Percentiles rank a stretch among this genome's conserved stretches.
phyloP scores from a whole-genome alignment of 2,888 invertebrate species.

The Thysanoteuthis rhombus region DNA sequence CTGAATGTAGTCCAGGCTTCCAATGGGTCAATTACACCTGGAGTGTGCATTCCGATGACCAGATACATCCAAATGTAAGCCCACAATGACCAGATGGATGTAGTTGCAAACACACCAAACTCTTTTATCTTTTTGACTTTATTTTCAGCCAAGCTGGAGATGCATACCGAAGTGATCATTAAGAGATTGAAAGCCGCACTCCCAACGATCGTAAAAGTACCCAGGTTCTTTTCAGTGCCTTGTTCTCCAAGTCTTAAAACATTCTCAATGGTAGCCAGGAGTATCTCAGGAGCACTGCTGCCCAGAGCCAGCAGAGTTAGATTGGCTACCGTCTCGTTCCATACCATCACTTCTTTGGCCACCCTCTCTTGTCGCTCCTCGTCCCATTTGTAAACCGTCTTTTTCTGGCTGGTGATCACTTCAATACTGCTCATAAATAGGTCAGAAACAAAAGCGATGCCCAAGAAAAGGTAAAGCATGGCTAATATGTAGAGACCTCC shows the following conservation, averaged over 20 bases:
- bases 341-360: constrained; percentile 59
- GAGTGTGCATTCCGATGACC: constrained; percentile 54
- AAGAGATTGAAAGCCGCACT: constrained; percentile 65
- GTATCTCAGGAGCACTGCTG: constrained; percentile 64
- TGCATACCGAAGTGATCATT: constrained; percentile 63
- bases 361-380: constrained; percentile 57
- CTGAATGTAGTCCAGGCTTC: constrained; percentile 63
- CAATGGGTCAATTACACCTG: constrained; percentile 58
- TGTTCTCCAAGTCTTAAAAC: constrained; percentile 40
- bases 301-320: constrained; percentile 65
- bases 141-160: constrained; percentile 54
- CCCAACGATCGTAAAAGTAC: constrained; percentile 65
- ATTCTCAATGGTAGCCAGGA: constrained; percentile 59
- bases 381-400: constrained; percentile 59
- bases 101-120: constrained; percentile 62
- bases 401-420: constrained; percentile 63
- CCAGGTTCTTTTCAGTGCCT: constrained; percentile 51
- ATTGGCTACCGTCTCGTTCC: constrained; percentile 67
- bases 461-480: constrained; percentile 62
- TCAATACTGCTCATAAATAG: constrained; percentile 66
- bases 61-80: constrained; percentile 67
- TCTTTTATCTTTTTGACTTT: constrained; percentile 56
- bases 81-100: constrained; percentile 62
- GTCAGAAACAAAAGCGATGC: constrained; percentile 64
- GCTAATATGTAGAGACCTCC: constrained; percentile 61